A percentile compares a stretch with the other conserved stretches of the same genome.
These are phyloP conservation scores for Scaptomyza parva DNA, from an alignment of 2,888 invertebrate genomes.

Conservation along the genomic window DNA sequence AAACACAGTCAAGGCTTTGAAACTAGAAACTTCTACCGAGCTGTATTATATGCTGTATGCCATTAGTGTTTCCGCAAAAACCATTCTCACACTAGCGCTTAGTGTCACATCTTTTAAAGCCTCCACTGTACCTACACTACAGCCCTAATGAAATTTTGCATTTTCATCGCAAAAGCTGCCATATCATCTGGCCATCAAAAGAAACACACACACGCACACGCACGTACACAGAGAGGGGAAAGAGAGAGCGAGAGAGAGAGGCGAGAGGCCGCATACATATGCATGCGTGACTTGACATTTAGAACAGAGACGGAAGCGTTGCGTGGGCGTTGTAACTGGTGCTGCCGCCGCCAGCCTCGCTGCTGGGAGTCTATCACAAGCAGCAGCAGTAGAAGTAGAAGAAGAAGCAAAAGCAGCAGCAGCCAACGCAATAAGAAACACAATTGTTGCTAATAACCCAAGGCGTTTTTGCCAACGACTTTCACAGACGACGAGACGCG, in stretches of 20 bases:
- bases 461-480: conserved; percentile 60
- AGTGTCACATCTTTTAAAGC: background rate
- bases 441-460: conserved; percentile 79
- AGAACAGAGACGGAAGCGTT: conserved; percentile 37
- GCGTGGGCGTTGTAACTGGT: conserved; percentile 54
- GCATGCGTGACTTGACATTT: conserved; percentile 60
- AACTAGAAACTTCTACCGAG: background rate
- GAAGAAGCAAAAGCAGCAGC: conserved; percentile 31
- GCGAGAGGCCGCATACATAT: conserved; percentile 15
- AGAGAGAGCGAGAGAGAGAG: background rate
- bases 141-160: conserved; percentile 46
- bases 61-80: no score
- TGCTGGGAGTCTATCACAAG: conserved; percentile 17
- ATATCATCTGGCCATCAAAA: conserved; percentile 28
- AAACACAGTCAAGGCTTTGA: background rate
- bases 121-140: conserved; percentile 3
- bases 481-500: conserved; percentile 13
- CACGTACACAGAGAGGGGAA: background rate
- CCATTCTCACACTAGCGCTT: background rate
- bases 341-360: conserved; percentile 30
- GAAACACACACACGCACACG: conserved; percentile 2
- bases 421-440: conserved; percentile 71
- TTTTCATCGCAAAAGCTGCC: conserved; percentile 36
- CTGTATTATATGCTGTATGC: no score
- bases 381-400: no score